Base-by-base conservation (phyloP, 2,888 invertebrate genomes). In the Lycaena phlaeas region DNA sequence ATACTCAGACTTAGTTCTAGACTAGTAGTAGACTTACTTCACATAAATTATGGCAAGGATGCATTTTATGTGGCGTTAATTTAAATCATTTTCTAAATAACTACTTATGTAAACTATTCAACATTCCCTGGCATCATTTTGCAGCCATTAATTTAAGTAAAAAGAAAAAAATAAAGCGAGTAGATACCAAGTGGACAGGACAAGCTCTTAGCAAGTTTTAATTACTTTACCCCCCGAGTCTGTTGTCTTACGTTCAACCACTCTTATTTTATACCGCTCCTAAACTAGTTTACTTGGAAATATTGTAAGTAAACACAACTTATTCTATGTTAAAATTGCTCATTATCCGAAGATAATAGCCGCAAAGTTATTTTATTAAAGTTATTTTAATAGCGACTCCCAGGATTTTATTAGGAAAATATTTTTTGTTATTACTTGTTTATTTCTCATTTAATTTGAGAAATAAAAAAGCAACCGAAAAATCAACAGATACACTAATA, bases 161-260 rank as follows among this genome's bases (percentile, higher is more conserved):
- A 39, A 39, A 22, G 18, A 39, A 39, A 39, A 30, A 39, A 38
- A 25, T 14, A n/a, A 25, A 29, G 29, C 18, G 18, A 27, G 27
- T 26, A 10, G 11, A 17, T 28, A 31, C 36, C 36, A 36, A 40
- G 43, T 41, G 45, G 41, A 43, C 43, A 42, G 41, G 43, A 37
- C 41, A 26, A 42, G 44, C 41, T 45, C 41, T 46, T 41, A 40
- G 46, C 37, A 46, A 46, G 46, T 46, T 46, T 46, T 46, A 46
- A 46, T 46, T 46, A 46, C 43, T 46, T 46, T 43, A 41, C 36
- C 41, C n/a, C 38, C 36, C 30, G 39, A 36, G 44, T 41, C 42
- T 39, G 39, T 31, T 40, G 39, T 40, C 39, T 40, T 40, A 22
- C 25, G 39, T 40, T 31, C 14, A 31, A 40, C 39, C 39, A 26